Conservation (phyloP, 2,113 vertebrate species). For the Laterallus jamaicensis region DNA sequence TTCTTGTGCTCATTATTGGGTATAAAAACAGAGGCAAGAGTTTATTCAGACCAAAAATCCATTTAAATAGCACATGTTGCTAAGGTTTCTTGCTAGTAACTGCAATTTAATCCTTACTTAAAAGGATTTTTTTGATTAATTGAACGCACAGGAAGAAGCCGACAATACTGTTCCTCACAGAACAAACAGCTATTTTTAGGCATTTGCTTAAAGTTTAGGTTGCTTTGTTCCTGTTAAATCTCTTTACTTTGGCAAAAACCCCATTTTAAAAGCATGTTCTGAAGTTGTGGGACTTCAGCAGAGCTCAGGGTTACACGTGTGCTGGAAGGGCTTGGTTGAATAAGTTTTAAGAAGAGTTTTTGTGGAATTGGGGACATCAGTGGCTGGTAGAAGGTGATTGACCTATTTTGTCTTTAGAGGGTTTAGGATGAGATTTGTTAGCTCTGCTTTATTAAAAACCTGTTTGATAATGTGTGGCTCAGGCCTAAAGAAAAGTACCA, state of each 20-base stretch:
- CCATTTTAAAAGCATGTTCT: background rate
- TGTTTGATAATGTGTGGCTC: background rate
- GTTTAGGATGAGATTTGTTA: background rate
- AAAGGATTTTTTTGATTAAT: conserved; percentile 43
- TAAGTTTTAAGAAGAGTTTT: background rate
- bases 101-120: conserved; percentile 29
- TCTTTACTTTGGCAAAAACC: conserved; percentile 31
- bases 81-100: conserved; percentile 1
- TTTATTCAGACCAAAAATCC: conserved; percentile 4
- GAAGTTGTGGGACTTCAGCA: background rate
- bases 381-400: background rate
- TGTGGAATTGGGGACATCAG: background rate
- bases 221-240: conserved; percentile 45
- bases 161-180: background rate
- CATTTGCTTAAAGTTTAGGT: conserved; percentile 27
- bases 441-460: background rate
- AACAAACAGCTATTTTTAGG: conserved; percentile 51
- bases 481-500: background rate
- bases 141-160: conserved; percentile 36
- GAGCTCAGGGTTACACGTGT: background rate
- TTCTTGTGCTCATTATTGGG: background rate
- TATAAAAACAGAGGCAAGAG: background rate
- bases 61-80: background rate
- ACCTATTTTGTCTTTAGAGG: background rate
- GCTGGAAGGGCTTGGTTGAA: background rate